Evolutionary conservation across 2,797 vertebrate genomes (phyloP).

Genomic region (Amniataba percoides): DNA sequence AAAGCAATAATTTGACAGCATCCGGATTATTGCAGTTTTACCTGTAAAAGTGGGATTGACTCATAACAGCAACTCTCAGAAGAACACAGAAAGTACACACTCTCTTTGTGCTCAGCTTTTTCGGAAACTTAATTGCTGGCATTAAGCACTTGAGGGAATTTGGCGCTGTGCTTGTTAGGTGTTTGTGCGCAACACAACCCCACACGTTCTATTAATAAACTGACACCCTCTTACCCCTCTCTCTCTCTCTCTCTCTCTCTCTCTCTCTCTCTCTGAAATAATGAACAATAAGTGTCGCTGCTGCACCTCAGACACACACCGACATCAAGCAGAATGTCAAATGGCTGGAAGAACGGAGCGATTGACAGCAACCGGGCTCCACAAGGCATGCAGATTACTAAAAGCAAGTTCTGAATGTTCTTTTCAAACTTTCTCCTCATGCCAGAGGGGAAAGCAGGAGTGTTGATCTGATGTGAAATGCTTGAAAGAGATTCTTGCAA

Average conservation of each 20-base stretch:
- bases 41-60: conserved; percentile 56
- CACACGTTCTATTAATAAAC: conserved; percentile 84
- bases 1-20: conserved; percentile 38
- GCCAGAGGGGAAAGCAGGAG: conserved; percentile 69
- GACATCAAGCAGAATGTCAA: conserved; percentile 86
- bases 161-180: conserved; percentile 77
- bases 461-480: conserved; percentile 73
- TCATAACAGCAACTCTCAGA: conserved; percentile 53
- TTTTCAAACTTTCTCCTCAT: conserved; percentile 80
- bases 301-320: conserved; percentile 81
- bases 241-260: conserved; percentile 22
- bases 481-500: conserved; percentile 76
- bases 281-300: conserved; percentile 84
- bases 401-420: conserved; percentile 82
- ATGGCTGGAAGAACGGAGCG: conserved; percentile 77
- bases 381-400: conserved; percentile 81
- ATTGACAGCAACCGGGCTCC: conserved; percentile 80
- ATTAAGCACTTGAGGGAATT: conserved; percentile 82
- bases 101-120: conserved; percentile 72
- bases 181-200: conserved; percentile 80
- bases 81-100: conserved; percentile 45
- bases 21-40: conserved; percentile 50
- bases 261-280: conserved; percentile 76
- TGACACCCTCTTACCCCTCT: conserved; percentile 67
- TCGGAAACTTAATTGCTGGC: conserved; percentile 79